Evolutionary conservation across 2,113 vertebrate genomes (phyloP).

Genomic region (Ginglymostoma cirratum): DNA sequence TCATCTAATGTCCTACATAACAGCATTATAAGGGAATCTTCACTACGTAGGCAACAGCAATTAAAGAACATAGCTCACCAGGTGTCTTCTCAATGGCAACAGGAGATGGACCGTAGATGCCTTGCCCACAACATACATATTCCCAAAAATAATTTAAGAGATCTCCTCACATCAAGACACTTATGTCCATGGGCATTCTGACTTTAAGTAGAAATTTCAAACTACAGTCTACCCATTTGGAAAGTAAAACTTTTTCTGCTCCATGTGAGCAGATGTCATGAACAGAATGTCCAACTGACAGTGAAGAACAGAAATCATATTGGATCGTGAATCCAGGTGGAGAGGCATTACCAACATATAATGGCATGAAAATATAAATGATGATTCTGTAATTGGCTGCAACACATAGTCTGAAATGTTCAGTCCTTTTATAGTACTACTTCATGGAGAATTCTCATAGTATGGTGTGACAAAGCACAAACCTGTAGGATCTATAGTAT

Average conservation of each 20-base stretch:
- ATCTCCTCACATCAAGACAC: background rate
- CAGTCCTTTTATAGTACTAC: background rate
- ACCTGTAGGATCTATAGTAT: background rate
- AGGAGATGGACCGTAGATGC: background rate
- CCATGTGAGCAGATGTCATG: conserved; percentile 20
- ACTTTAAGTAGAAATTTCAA: background rate
- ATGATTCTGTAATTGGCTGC: background rate
- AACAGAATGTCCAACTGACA: conserved; percentile 33
- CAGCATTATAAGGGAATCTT: background rate
- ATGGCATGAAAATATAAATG: background rate
- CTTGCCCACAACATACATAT: background rate
- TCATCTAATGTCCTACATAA: background rate
- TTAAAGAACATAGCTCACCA: background rate
- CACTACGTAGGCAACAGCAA: background rate
- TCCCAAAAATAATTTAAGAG: background rate
- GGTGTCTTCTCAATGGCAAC: background rate
- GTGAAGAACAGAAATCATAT: conserved; percentile 37
- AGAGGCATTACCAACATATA: background rate
- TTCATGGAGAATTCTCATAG: background rate
- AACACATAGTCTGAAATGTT: background rate
- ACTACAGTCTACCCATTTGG: background rate
- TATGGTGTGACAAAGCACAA: background rate
- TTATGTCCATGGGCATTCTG: background rate
- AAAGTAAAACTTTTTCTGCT: conserved; percentile 40
- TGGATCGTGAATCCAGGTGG: conserved; percentile 42